Conservation (phyloP, 2,113 vertebrate genomes). For the Callipepla squamata region DNA sequence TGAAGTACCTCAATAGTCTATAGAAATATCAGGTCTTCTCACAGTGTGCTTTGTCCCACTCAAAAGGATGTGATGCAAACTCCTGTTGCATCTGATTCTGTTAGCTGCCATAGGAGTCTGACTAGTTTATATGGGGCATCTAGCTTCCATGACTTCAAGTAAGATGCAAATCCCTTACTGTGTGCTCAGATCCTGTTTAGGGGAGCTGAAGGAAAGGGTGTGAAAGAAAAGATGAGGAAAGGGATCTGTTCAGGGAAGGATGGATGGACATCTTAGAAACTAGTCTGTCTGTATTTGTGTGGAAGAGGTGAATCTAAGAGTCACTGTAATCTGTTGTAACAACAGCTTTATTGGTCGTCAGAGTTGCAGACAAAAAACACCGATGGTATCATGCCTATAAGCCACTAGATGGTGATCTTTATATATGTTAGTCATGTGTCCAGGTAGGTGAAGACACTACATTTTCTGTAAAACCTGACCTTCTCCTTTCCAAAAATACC, state of each 20-base stretch:
- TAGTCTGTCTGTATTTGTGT: not conserved
- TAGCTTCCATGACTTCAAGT: not conserved
- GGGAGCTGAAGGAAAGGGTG: not conserved
- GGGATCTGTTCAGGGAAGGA: accelerated
- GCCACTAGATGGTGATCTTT: conserved; percentile 73
- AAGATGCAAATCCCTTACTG: not conserved
- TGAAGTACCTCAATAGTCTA: not conserved
- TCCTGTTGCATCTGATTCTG: not conserved
- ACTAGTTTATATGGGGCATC: not conserved
- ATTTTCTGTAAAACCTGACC: not conserved
- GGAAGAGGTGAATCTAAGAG: not conserved
- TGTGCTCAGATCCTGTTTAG: not conserved
- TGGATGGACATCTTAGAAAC: not conserved
- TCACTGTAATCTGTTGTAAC: not conserved
- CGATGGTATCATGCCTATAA: conserved; percentile 22
- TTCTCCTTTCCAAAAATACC: not conserved
- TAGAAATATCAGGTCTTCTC: not conserved
- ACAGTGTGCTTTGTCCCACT: not conserved
- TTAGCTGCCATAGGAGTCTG: not conserved
- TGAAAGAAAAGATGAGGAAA: not conserved
- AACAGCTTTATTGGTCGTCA: conserved; percentile 18
- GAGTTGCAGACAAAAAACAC: not conserved
- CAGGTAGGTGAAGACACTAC: conserved; percentile 12
- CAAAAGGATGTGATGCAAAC: not conserved
- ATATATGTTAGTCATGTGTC: conserved; percentile 52